These are phyloP conservation scores for Yoshiicerus persimilis DNA, from an alignment of 1,140 invertebrate species.

Conservation along the genomic window DNA sequence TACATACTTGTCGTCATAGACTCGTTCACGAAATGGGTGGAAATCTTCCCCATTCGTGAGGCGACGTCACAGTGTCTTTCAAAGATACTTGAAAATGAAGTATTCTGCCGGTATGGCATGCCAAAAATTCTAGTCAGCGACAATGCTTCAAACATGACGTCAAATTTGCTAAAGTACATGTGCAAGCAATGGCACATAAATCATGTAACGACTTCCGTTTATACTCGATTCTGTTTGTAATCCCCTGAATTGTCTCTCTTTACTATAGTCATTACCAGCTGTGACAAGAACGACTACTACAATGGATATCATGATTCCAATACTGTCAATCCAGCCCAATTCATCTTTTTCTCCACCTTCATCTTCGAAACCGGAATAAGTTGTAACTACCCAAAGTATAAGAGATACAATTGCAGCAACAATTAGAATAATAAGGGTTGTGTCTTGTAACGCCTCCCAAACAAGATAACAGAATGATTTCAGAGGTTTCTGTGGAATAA, in stretches of 20 bases:
- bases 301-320: constrained; percentile 66
- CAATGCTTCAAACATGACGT: not conserved
- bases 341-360: constrained; percentile 54
- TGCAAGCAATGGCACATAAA: not conserved
- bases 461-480: constrained; percentile 67
- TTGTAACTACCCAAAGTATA: constrained; percentile 56
- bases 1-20: constrained; percentile 58
- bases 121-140: not conserved
- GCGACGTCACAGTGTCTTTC: no score
- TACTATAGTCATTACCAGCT: constrained; percentile 68
- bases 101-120: constrained; percentile 7
- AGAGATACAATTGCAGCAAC: constrained; percentile 60
- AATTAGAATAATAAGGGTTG: constrained; percentile 67
- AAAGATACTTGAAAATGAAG: no score
- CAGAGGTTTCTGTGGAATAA: constrained; percentile 69
- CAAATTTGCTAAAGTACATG: not conserved
- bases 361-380: not conserved
- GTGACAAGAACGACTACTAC: constrained; percentile 68
- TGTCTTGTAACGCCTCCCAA: constrained; percentile 71
- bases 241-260: constrained; percentile 68
- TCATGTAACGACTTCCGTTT: constrained; percentile 31
- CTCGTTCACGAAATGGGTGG: constrained; percentile 55
- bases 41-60: no score
- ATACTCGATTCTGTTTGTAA: constrained; percentile 62
- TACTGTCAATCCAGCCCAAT: constrained; percentile 67